phyloP scores from a whole-genome alignment of 2,888 invertebrate species.

The Smittia aterrima region DNA sequence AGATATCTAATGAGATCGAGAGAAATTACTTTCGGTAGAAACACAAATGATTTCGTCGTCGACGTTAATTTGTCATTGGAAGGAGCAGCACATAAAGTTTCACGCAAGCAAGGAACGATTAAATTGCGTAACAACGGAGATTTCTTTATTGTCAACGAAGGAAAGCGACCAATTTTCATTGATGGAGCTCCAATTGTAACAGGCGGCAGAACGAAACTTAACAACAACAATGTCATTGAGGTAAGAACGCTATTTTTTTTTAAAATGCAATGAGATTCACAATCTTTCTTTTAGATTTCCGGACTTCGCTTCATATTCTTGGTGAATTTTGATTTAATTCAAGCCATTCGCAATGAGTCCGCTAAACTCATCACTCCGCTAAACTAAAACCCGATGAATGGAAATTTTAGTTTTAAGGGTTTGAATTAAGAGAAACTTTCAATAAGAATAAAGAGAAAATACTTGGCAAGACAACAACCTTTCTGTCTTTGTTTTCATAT shows the following conservation, averaged over 20 bases:
- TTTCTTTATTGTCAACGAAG: conserved; percentile 92
- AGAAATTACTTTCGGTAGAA: conserved; percentile 91
- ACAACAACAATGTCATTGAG: conserved; percentile 93
- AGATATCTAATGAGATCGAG: conserved; percentile 91
- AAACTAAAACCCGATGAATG: conserved; percentile 45
- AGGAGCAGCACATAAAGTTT: conserved; percentile 92
- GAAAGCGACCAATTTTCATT: conserved; percentile 89
- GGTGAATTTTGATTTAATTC: conserved; percentile 88
- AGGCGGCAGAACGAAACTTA: conserved; percentile 85
- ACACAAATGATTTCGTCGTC: conserved; percentile 81
- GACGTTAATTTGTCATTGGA: conserved; percentile 93
- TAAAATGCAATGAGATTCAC: background rate
- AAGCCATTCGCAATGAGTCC: conserved; percentile 84
- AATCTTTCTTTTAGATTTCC: conserved; percentile 65
- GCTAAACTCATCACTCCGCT: conserved; percentile 69
- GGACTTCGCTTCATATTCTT: conserved; percentile 90
- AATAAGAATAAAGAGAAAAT: background rate
- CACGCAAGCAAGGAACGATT: conserved; percentile 88
- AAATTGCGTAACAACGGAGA: conserved; percentile 88
- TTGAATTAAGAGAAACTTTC: background rate
- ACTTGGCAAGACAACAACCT: background rate
- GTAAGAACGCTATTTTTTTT: too few species aligned
- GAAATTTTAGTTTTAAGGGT: background rate
- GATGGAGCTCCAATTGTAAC: conserved; percentile 87
- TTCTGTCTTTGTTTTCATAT: too few species aligned